A percentile compares a stretch with the other conserved stretches of the same genome.
phyloP scores from a whole-genome alignment of 2,797 vertebrate species.

The Eupleurogrammus muticus region DNA sequence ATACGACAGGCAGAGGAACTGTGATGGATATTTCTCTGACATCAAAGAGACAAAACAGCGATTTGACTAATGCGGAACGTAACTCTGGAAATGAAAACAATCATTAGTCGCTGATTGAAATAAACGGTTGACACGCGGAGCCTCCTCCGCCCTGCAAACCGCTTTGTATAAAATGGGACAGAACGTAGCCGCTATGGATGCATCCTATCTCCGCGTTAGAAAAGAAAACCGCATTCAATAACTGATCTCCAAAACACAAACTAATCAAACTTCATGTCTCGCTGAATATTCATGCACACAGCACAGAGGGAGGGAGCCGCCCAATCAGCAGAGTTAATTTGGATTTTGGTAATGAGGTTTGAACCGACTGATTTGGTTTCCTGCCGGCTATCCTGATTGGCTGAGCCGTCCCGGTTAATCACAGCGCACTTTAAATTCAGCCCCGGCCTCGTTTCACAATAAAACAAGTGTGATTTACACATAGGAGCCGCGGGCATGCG shows the following conservation, averaged over 20 bases:
- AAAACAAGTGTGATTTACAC: too few species aligned
- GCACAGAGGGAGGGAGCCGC: background rate
- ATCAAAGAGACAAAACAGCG: too few species aligned
- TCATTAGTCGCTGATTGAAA: too few species aligned
- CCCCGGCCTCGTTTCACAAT: too few species aligned
- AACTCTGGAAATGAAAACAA: too few species aligned
- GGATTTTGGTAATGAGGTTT: conserved; percentile 40
- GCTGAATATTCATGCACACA: conserved; percentile 54
- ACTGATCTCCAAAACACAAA: conserved; percentile 38
- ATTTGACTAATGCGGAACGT: too few species aligned
- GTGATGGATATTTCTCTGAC: too few species aligned
- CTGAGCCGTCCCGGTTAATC: conserved; percentile 33
- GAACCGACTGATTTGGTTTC: conserved; percentile 36
- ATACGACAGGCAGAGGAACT: too few species aligned
- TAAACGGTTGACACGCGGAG: too few species aligned
- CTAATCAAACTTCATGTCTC: conserved; percentile 38
- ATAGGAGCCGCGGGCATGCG: too few species aligned
- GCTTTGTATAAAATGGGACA: too few species aligned
- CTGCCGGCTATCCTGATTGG: conserved; percentile 40
- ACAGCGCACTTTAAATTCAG: conserved; percentile 39
- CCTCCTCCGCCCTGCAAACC: too few species aligned
- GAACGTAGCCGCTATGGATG: conserved; percentile 8
- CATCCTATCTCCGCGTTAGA: background rate
- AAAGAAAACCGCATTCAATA: background rate
- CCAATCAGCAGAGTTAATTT: conserved; percentile 54